Evolutionary conservation across 2,888 invertebrate genomes (phyloP).

Genomic region (Pyrgus malvae): DNA sequence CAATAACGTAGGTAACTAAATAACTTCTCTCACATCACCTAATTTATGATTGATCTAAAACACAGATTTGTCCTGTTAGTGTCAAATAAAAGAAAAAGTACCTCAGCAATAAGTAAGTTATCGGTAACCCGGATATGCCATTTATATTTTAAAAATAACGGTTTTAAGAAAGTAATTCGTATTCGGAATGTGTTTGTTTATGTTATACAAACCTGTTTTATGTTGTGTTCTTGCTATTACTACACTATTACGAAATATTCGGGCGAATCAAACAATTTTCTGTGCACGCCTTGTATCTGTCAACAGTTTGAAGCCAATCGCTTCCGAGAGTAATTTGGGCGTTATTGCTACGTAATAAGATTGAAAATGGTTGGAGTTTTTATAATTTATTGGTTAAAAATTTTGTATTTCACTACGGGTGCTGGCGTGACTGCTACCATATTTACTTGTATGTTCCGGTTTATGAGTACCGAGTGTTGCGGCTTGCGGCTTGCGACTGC

Average conservation of each 20-base stretch:
- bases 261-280: constrained; percentile 18
- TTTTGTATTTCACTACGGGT: constrained; percentile 7
- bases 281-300: constrained; percentile 13
- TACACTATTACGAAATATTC: constrained; percentile 15
- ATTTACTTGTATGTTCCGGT: constrained; percentile 8
- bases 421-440: constrained; percentile 10
- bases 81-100: background rate
- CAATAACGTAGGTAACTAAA: too few species aligned
- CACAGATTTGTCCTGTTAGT: too few species aligned
- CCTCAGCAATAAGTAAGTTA: background rate
- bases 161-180: background rate
- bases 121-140: background rate
- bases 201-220: constrained; percentile 4
- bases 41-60: too few species aligned
- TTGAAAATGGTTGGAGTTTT: background rate
- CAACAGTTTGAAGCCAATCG: background rate
- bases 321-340: background rate
- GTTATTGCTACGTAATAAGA: background rate
- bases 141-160: background rate
- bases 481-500: background rate
- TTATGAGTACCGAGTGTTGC: background rate
- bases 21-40: too few species aligned
- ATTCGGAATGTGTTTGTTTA: constrained; percentile 15
- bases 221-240: constrained; percentile 11
- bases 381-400: constrained; percentile 5